Percentiles rank a stretch among this genome's conserved stretches.
phyloP scores from a whole-genome alignment of 1,140 invertebrate species.

The Branchinecta lynchi region DNA sequence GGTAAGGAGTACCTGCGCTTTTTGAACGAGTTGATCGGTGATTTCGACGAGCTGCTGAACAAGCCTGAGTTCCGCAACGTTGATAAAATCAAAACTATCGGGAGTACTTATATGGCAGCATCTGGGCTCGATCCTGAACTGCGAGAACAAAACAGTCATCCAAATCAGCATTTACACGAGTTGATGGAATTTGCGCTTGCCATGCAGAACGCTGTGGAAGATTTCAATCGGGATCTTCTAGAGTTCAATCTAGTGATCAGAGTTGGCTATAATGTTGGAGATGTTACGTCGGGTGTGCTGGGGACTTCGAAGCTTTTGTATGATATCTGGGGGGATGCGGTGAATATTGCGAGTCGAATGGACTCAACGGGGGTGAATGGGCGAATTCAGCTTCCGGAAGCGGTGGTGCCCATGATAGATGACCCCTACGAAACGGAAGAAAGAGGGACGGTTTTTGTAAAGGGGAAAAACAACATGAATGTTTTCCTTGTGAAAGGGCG shows the following conservation, averaged over 20 bases:
- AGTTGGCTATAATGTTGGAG: constrained; percentile 49
- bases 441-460: constrained; percentile 75
- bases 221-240: constrained; percentile 72
- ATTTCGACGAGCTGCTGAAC: constrained; percentile 83
- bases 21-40: constrained; percentile 80
- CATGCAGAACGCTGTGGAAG: constrained; percentile 66
- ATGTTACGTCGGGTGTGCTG: constrained; percentile 88
- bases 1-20: constrained; percentile 84
- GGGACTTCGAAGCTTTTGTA: constrained; percentile 91
- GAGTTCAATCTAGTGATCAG: constrained; percentile 83
- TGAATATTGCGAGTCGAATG: constrained; percentile 91
- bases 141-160: constrained; percentile 38
- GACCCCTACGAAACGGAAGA: constrained; percentile 57
- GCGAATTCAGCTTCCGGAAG: constrained; percentile 66
- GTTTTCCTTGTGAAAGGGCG: constrained; percentile 46
- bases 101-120: constrained; percentile 93
- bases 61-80: constrained; percentile 66
- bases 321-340: constrained; percentile 97
- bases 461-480: constrained; percentile 89
- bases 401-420: constrained; percentile 46
- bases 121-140: constrained; percentile 71
- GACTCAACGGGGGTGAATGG: constrained; percentile 77
- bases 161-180: constrained; percentile 62
- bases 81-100: constrained; percentile 97
- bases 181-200: constrained; percentile 74